Base-by-base conservation (phyloP, 1,140 invertebrate genomes). In the Pollicipes pollicipes region DNA sequence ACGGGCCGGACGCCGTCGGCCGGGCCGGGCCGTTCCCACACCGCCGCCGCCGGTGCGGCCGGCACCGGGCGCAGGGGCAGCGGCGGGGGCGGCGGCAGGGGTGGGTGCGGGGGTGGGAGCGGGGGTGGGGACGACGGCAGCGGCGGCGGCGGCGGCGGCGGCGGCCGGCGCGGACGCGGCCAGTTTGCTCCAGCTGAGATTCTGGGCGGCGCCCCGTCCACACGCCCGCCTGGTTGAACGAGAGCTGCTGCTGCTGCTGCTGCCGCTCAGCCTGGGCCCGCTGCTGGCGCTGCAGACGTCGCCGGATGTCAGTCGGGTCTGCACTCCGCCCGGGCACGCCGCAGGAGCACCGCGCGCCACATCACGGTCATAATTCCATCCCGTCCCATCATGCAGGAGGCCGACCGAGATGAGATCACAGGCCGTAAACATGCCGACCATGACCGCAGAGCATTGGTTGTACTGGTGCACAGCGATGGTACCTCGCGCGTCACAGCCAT, bases 111-210 rank as follows among this genome's bases (percentile, higher is more conserved):
- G n/a, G n/a, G n/a, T n/a, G n/a, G n/a, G n/a, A n/a, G n/a, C 58
- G 32, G 64, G n/a, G 27, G 27, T 30, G 21, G 13, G 66, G 28
- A 21, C 32, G n/a, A 17, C 24, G 32, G 30, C n/a, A 13, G 45
- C 6, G 10, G 30, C 6, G 8, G 30, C 21, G 21, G 30, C 66
- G 3, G 29, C 68, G n/a, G 30, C 2, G 17, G 28, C 30, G 31
- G 71, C 32, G 82, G 78, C 83, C 85, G 81, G 84, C 86, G 28
- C 83, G 78, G 69, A 89, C 78, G 35, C 83, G 82, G 74, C 88
- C 88, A 68, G 88, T 84, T 77, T 90, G 89, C 78, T 93, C 90
- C 24, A 88, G 88, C 77, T 93, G 90, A 77, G 93, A 93, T 76
- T 93, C 90, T 24, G 86, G n/a, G 64, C 3, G 64, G 27, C n/a